These are phyloP conservation scores for Cephus rjabovi DNA, from an alignment of 2,888 invertebrate genomes.

Conservation along the genomic window DNA sequence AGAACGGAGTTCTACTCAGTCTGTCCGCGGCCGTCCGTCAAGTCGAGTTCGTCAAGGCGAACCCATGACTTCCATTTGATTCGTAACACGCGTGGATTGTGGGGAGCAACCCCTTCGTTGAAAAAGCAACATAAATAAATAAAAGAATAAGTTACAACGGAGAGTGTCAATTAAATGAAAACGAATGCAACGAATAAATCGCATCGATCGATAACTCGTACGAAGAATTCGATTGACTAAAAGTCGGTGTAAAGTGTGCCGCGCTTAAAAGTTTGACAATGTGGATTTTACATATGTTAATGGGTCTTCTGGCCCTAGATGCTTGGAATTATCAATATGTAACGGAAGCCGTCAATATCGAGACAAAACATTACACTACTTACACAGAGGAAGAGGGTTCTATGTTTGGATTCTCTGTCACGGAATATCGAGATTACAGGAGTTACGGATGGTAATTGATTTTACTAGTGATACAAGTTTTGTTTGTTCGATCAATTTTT, in stretches of 20 bases:
- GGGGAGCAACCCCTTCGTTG: not conserved
- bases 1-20: constrained; percentile 48
- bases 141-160: not conserved
- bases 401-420: constrained; percentile 63
- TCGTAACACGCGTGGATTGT: not conserved
- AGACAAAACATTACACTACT: constrained; percentile 57
- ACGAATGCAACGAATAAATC: not conserved
- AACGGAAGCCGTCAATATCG: constrained; percentile 55
- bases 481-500: not conserved
- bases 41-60: constrained; percentile 42
- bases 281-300: constrained; percentile 36
- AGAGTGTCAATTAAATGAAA: not conserved
- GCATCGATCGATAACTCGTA: not conserved
- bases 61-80: not conserved
- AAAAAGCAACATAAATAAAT: not conserved
- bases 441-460: not conserved
- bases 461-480: not conserved
- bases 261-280: constrained; percentile 17
- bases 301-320: constrained; percentile 31
- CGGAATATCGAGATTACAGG: constrained; percentile 38
- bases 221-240: not conserved
- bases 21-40: constrained; percentile 57
- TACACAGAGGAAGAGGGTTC: constrained; percentile 46
- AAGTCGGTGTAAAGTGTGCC: not conserved
- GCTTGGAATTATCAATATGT: constrained; percentile 28